Evolutionary conservation across 1,140 invertebrate species (phyloP), one percentile per base, ranked within the genome.

Genomic region (Linepithema humile): DNA sequence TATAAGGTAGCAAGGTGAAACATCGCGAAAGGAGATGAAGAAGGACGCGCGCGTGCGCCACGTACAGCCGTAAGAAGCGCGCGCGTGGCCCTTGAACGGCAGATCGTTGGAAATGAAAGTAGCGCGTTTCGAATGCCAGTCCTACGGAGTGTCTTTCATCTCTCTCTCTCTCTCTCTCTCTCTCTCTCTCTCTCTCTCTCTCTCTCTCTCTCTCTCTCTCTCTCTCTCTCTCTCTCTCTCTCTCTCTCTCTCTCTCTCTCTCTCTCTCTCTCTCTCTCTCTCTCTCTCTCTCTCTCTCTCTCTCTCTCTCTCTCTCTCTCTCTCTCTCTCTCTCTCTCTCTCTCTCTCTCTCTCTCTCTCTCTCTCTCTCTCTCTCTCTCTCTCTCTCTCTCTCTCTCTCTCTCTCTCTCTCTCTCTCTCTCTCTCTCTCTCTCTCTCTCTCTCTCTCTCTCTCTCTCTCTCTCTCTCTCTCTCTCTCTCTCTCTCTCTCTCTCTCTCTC

Each of bases 41-140:
- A 87, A 78, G 72, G 62, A 80, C 53, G 23, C 20, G 15, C 62
- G 12, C 32, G 45, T 9, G 9, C 12, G 17, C 15, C 48, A 50
- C n/a, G 57, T 67, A 59, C 67, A 10, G 48, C 20, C 53, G 40
- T 70, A 50, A 70, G 50, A 67, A 80, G 62, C 45, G n/a, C n/a
- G n/a, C 23, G 48, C 67, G 73, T 88, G 86, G 82, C 86, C 86
- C 88, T 90, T 90, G 88, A 90, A 84, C 78, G 72, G 82, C 55
- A 29, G 84, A 59, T 86, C 20, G 84, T 48, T 90, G 48, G 89
- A 90, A 90, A 90, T 90, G 89, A 90, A 90, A 90, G 89, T 90
- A 88, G 85, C 74, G 84, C 70, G 89, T 75, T 80, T 69, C 83
- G 80, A 90, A 90, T 90, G 70, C 75, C 86, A 69, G 78, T 29